phyloP scores from a whole-genome alignment of 2,888 invertebrate species.

The Eutolmus rufibarbis region DNA sequence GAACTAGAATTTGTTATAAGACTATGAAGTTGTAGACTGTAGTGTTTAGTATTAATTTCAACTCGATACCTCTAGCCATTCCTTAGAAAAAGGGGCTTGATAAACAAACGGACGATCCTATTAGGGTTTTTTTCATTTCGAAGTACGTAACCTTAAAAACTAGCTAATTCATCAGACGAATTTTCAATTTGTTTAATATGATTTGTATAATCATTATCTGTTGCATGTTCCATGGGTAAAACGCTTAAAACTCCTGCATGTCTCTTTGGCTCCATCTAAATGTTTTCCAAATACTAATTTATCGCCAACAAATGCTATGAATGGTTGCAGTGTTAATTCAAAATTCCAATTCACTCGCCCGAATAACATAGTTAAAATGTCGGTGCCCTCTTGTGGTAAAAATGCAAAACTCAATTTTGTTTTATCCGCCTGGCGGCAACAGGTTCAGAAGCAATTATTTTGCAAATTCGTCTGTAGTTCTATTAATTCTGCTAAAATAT shows the following conservation, averaged over 20 bases:
- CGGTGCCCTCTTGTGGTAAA: neutral
- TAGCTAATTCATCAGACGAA: too few relatives aligned
- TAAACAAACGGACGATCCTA: too few relatives aligned
- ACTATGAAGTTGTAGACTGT: too few relatives aligned
- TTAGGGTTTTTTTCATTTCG: too few relatives aligned
- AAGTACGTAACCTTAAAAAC: too few relatives aligned
- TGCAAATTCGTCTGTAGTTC: neutral
- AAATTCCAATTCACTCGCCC: neutral
- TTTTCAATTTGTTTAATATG: neutral
- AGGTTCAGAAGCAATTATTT: neutral
- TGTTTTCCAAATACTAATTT: neutral
- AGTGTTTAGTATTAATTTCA: too few relatives aligned
- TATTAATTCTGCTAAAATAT: neutral
- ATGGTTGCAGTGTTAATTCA: neutral
- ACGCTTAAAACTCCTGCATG: neutral
- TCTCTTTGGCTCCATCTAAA: neutral
- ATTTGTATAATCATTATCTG: neutral
- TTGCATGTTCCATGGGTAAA: neutral
- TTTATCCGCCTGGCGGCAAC: neutral
- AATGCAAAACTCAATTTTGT: neutral
- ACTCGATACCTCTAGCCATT: too few relatives aligned
- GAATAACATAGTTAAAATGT: neutral
- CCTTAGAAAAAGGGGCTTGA: too few relatives aligned
- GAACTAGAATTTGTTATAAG: too few relatives aligned
- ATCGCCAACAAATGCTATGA: neutral